Base-by-base conservation (phyloP, 2,797 vertebrate genomes). In the Xenopus petersii region DNA sequence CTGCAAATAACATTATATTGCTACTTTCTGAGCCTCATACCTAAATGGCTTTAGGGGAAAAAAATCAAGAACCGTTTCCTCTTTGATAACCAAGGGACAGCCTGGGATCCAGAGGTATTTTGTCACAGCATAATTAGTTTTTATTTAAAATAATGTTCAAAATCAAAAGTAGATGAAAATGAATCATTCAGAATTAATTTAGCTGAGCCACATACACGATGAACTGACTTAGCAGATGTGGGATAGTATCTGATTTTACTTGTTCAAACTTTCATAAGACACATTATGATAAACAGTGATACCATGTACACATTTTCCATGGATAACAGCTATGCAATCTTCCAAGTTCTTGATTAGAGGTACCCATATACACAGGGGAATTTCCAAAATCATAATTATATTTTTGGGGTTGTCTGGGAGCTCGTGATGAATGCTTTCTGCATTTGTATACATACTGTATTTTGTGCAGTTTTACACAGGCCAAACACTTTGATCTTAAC, bases 331-430 rank as follows among this genome's bases (percentile, higher is more conserved):
- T 60, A 70, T 70, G 71, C 30, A 79, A 79, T 73, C 71, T 74
- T 79, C 76, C 71, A 79, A 79, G 61, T 70, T 74, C 76, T 74
- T 79, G 76, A 79, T 79, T 79, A 79, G 71, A 79, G 76, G 71
- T 74, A 65, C 67, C 76, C 66, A 70, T 70, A 70, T 70, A 59
- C 76, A 74, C 76, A 21, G 42, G 67, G 67, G 76, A 70, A 79
- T 69, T 60, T 79, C 67, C 76, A 74, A 79, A 70, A 79, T 70
- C 71, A 51, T 73, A 79, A 74, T 79, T 46, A 79, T 69, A 73
- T 78, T 70, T 51, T 71, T 59, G 58, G 75, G 59, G 51, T 54
- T 74, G 75, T 71, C 69, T 76, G 47, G 64, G 56, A 49, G 47
- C 66, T 70, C 26, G 65, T 74, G 61, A 66, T 72, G 55, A 64